Conservation (phyloP, 2,797 vertebrate genomes). For the Cirrhinus molitorella region DNA sequence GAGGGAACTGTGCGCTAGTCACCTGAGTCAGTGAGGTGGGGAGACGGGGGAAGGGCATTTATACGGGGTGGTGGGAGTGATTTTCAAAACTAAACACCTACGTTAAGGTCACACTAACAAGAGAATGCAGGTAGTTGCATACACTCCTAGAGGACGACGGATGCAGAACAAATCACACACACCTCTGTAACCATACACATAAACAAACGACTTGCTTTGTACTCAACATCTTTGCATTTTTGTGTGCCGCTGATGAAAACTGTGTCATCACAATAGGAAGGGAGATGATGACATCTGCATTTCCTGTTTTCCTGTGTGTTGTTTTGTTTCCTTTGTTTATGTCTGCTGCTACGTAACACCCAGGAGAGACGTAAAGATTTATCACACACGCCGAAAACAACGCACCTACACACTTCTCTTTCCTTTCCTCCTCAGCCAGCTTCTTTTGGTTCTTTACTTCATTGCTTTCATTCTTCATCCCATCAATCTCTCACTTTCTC, state of each 20-base stretch:
- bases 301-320: conserved; percentile 56
- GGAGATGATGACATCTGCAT: conserved; percentile 59
- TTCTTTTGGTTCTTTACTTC: conserved; percentile 36
- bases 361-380: conserved; percentile 57
- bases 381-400: conserved; percentile 51
- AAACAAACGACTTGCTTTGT: conserved; percentile 35
- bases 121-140: conserved; percentile 2
- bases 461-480: conserved; percentile 38
- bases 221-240: conserved; percentile 41
- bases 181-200: conserved; percentile 13
- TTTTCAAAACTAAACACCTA: conserved; percentile 43
- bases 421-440: conserved; percentile 55
- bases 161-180: conserved; percentile 7
- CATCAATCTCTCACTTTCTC: conserved; percentile 43
- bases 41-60: conserved; percentile 28
- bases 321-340: conserved; percentile 51
- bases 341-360: conserved; percentile 51
- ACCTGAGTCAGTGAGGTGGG: conserved; percentile 29
- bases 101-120: conserved; percentile 43
- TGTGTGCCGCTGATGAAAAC: conserved; percentile 45
- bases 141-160: conserved; percentile 15
- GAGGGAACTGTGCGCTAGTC: conserved; percentile 35
- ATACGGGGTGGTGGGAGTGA: conserved; percentile 10
- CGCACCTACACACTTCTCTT: conserved; percentile 67
- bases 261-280: conserved; percentile 50